Evolutionary conservation across 2,797 vertebrate genomes (phyloP), one percentile per base, ranked within the genome.

Genomic region (Smutsia gigantea): DNA sequence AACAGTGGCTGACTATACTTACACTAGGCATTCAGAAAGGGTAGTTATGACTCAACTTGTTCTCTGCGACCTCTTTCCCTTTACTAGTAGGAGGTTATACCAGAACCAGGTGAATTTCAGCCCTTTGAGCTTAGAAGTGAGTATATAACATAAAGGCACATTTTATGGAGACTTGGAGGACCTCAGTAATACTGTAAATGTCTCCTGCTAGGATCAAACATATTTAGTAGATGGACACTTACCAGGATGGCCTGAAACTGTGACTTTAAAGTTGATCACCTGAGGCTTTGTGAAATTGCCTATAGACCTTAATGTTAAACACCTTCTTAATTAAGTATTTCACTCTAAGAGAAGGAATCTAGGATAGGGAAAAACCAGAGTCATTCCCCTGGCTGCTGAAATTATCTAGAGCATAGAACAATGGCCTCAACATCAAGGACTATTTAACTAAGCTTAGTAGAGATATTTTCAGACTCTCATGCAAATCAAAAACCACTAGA

Each of bases 281-380:
- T 39, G 59, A 92, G 92, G 63, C 12, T 87, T 71, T 77, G 3
- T 85, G 63, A 83, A 86, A 75, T 82, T 72, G 39, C 68, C 69
- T 95, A 66, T 0, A 75, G 53, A 29, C 72, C 14, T n/a, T 88
- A 42, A 93, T 63, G 53, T 51, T 89, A 83, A 91, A 66, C 29
- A 84, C 81, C 86, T 51, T 87, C 74, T 90, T 97, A 95, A 96
- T 97, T 89, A 94, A 96, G 97, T 95, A 23, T 83, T 93, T 59
- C 74, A 94, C 93, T 91, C 64, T 63, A 10, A 95, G 72, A 90
- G 85, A 90, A 95, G 90, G 53, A 95, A 55, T 78, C 49, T 64
- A 90, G 77, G 37, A 66, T 63, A 89, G 59, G 75, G 37, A 61
- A 86, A 95, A 87, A 57, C 13, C 55, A 78, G n/a, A 77, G 64